These are phyloP conservation scores for Macroramphosus scolopax DNA, from an alignment of 2,797 vertebrate genomes.

Conservation along the genomic window DNA sequence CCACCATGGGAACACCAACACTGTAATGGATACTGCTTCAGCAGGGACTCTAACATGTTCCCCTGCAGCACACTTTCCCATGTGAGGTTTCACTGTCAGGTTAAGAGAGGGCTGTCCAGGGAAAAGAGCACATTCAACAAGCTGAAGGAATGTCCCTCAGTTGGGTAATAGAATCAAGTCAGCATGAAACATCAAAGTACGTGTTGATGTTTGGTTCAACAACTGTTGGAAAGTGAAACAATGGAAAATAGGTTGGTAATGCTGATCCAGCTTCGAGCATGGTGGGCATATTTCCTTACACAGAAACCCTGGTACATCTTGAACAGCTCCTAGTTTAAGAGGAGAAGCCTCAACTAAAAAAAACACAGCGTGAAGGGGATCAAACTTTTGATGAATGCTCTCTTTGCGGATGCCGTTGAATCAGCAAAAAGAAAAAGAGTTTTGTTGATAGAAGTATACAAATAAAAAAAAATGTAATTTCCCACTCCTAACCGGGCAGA, in stretches of 20 bases:
- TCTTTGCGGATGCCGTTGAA: conserved; percentile 37
- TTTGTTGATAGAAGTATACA: conserved; percentile 42
- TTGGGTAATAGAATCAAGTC: conserved; percentile 68
- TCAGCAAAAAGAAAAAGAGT: conserved; percentile 46
- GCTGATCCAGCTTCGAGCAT: conserved; percentile 56
- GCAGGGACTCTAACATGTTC: conserved; percentile 32
- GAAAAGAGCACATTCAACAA: conserved; percentile 57
- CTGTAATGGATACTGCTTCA: conserved; percentile 58
- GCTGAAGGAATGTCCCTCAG: conserved; percentile 59
- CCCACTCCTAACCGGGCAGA: conserved; percentile 53
- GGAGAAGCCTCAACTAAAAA: conserved; percentile 47
- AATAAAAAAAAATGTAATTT: conserved; percentile 44
- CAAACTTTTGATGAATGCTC: conserved; percentile 44
- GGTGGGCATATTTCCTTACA: conserved; percentile 57
- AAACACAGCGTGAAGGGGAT: conserved; percentile 33
- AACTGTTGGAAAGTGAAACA: conserved; percentile 77
- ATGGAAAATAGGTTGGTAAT: conserved; percentile 71
- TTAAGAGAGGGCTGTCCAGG: conserved; percentile 22
- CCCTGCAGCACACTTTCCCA: conserved; percentile 35
- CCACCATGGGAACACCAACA: conserved; percentile 80
- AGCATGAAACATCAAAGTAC: conserved; percentile 80
- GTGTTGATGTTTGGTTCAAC: conserved; percentile 61
- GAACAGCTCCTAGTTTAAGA: conserved; percentile 22
- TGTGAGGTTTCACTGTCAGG: conserved; percentile 35
- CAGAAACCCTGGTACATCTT: conserved; percentile 40